A percentile compares a stretch with the other conserved stretches of the same genome.
Evolutionary conservation across 92 coral and sea anemone genomes (phyloP).

Genomic region (Muricea muricata): DNA sequence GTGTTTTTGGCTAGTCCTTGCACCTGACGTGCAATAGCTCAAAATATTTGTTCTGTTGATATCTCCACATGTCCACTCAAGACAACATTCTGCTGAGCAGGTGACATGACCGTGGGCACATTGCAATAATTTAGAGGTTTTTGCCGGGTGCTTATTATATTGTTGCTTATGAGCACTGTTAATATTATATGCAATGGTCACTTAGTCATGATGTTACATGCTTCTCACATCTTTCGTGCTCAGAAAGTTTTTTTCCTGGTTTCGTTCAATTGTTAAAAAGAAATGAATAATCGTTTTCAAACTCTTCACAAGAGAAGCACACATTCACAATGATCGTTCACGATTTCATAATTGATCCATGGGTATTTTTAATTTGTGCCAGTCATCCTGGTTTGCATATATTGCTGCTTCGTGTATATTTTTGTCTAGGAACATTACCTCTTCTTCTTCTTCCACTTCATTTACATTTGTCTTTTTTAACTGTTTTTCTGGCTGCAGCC

Average conservation of each 20-base stretch:
- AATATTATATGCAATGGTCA: not conserved
- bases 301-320: constrained; percentile 18
- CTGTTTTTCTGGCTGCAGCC: not conserved
- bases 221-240: constrained; percentile 42
- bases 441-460: not conserved
- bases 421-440: not conserved
- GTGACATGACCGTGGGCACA: constrained; percentile 35
- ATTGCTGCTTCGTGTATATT: not conserved
- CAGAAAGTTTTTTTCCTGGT: constrained; percentile 38
- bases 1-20: constrained; percentile 33
- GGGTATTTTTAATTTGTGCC: not conserved
- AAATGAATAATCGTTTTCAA: constrained; percentile 13
- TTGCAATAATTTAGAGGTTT: constrained; percentile 27
- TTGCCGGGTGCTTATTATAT: constrained; percentile 47
- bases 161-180: constrained; percentile 4
- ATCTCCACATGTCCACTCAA: constrained; percentile 39
- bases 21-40: constrained; percentile 42
- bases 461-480: not conserved
- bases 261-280: constrained; percentile 44
- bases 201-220: constrained; percentile 47
- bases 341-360: constrained; percentile 11
- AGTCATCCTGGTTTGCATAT: not conserved
- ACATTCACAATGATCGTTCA: constrained; percentile 18
- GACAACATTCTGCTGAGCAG: constrained; percentile 40
- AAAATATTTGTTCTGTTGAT: constrained; percentile 39